phyloP scores from a whole-genome alignment of 2,888 invertebrate species.

The Ferrisia virgata region DNA sequence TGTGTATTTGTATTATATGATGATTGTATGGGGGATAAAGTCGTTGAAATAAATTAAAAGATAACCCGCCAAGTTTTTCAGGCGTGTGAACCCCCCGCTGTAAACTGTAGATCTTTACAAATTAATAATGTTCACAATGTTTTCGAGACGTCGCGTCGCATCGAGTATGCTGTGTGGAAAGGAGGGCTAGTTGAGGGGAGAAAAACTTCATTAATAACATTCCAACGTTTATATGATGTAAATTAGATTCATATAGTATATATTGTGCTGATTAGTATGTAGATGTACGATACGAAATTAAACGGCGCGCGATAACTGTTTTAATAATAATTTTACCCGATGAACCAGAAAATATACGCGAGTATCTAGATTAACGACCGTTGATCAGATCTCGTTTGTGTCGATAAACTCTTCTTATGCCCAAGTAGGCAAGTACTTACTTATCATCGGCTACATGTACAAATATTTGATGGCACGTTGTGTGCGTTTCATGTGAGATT shows the following conservation, averaged over 20 bases:
- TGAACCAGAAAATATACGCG: neutral
- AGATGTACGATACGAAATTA: neutral
- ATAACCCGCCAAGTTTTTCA: neutral
- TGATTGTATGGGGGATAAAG: neutral
- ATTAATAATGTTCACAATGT: neutral
- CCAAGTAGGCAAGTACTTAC: too few relatives aligned
- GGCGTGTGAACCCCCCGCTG: neutral
- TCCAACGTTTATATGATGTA: neutral
- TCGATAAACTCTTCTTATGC: neutral
- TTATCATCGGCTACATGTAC: too few relatives aligned
- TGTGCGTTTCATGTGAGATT: neutral
- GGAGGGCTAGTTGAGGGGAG: neutral
- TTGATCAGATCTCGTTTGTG: neutral
- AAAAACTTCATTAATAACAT: neutral
- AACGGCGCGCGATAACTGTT: neutral
- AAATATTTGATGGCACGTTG: neutral
- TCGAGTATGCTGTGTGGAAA: neutral
- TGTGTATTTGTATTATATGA: too few relatives aligned
- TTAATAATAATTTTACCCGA: neutral
- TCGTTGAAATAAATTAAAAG: slow-evolving; percentile 12
- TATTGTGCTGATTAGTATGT: neutral
- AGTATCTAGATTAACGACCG: neutral
- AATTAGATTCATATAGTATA: neutral
- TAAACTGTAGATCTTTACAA: neutral
- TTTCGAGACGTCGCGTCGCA: neutral